Evolutionary conservation across 2,113 vertebrate genomes (phyloP).

Genomic region (Cebidichthys violaceus): DNA sequence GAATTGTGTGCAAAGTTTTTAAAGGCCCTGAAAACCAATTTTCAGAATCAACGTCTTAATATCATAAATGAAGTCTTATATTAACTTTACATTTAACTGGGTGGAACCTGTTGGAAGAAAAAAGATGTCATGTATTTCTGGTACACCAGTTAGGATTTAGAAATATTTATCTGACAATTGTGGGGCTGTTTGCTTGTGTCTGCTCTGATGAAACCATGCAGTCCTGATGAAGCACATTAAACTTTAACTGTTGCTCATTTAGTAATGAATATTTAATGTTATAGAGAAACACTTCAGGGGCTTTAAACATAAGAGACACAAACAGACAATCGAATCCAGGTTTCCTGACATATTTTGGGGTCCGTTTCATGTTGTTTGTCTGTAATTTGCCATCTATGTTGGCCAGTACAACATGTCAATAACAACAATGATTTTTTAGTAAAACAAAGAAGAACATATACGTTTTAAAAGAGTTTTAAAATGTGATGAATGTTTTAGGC

Average conservation of each 20-base stretch:
- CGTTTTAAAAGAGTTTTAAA: not conserved
- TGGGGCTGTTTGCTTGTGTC: not conserved
- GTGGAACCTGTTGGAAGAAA: not conserved
- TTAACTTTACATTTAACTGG: not conserved
- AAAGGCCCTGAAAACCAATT: not conserved
- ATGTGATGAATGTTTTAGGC: not conserved
- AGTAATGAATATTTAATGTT: not conserved
- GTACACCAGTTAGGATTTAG: too few species aligned
- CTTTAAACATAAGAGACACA: not conserved
- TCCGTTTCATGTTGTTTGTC: not conserved
- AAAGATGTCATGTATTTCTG: too few species aligned
- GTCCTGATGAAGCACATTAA: not conserved
- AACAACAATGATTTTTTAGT: not conserved
- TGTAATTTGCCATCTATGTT: not conserved
- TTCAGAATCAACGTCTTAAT: not conserved
- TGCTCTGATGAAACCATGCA: not conserved
- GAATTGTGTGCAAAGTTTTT: not conserved
- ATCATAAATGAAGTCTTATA: not conserved
- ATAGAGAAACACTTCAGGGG: not conserved
- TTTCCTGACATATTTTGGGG: not conserved
- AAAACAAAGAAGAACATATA: not conserved
- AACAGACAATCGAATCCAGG: not conserved
- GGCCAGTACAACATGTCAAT: not conserved
- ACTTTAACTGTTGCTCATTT: not conserved
- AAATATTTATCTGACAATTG: not conserved